Base-by-base conservation (phyloP, 2,888 invertebrate species). In the Erebia ligea region DNA sequence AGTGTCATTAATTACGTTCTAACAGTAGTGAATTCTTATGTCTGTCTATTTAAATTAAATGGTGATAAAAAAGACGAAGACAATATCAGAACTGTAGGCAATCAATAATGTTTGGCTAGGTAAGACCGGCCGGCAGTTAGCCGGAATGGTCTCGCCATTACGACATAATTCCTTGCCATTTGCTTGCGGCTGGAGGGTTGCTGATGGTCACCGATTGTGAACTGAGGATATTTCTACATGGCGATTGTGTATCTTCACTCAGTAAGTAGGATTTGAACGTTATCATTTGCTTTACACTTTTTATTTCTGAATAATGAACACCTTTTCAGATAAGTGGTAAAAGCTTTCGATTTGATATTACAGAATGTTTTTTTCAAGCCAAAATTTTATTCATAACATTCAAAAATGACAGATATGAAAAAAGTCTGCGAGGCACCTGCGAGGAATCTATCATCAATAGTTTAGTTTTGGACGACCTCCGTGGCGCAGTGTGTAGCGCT, bases 71-170 rank as follows among this genome's bases (percentile, higher is more conserved):
- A 68, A 65, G 19, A 10, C 56, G 34, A 65, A 67, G 68, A 70
- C 68, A 68, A 65, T 66, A 66, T 56, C 66, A 54, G 57, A 42
- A 57, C 19, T 69, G 67, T 68, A 79, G 76, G 85, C 84, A 88
- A 91, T 91, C 89, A 90, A 90, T 91, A 89, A 87, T 87, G 77
- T 85, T 86, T 85, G 87, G 89, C 84, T 86, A 88, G 86, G 88
- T 88, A 86, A 86, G 85, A 86, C 87, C 86, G 86, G 87, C 81
- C 80, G 82, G 89, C 89, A 86, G 90, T 93, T 92, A 91, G 86
- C 79, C 79, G 86, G 86, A 93, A 93, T 92, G 90, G 91, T 87
- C 89, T 85, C 92, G 86, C 93, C 90, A 93, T 93, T 93, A 92
- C 86, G 79, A 81, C 86, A 91, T 92, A 92, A 93, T 92, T 91